Evolutionary conservation across 2,113 vertebrate species (phyloP).

Genomic region (Entomyzon cyanotis): DNA sequence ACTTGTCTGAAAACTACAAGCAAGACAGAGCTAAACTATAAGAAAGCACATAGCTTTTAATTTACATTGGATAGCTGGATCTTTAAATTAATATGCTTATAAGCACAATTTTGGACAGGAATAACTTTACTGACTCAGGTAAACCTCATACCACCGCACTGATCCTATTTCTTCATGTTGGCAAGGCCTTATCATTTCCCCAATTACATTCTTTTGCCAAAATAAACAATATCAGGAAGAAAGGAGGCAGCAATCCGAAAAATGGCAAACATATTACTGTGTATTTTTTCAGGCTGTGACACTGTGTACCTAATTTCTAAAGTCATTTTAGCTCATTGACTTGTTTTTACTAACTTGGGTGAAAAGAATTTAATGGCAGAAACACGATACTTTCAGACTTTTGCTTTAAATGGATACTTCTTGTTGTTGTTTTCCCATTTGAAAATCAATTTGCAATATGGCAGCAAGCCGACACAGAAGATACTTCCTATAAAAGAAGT

Average conservation of each 20-base stretch:
- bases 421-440: background rate
- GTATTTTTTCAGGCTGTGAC: conserved; percentile 13
- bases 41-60: background rate
- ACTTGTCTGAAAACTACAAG: background rate
- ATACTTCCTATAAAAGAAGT: background rate
- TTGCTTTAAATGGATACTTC: background rate
- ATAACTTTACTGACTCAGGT: background rate
- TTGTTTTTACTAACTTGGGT: background rate
- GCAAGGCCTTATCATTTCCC: background rate
- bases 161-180: conserved; percentile 34
- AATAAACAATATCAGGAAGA: conserved; percentile 39
- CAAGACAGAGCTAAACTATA: background rate
- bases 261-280: background rate
- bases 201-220: background rate
- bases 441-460: background rate
- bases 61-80: background rate
- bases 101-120: background rate
- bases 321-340: background rate
- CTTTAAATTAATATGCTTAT: background rate
- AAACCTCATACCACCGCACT: background rate
- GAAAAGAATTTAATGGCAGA: background rate
- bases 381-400: background rate
- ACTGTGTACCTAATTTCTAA: background rate
- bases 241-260: conserved; percentile 2
- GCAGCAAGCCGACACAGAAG: background rate